Evolutionary conservation across 2,888 invertebrate species (phyloP).

Genomic region (Mongoloraphidia duomilia): DNA sequence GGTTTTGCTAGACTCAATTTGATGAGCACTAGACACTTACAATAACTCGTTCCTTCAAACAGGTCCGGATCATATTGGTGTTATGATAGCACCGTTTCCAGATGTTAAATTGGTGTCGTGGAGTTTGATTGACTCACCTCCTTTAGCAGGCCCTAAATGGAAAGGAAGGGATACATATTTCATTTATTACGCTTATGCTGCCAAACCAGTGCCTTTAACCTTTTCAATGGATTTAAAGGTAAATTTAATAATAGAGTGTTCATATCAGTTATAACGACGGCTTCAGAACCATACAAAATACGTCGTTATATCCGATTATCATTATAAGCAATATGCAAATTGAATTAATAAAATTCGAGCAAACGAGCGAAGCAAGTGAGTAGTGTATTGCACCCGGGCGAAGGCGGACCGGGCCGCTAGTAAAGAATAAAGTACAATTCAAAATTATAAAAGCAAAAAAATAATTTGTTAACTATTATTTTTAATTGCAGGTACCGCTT

Average conservation of each 20-base stretch:
- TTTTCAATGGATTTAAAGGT: constrained; percentile 47
- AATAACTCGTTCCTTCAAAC: constrained; percentile 6
- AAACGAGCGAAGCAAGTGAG: no score
- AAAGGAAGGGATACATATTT: constrained; percentile 47
- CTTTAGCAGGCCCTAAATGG: constrained; percentile 36
- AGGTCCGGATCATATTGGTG: constrained; percentile 55
- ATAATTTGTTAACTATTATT: neutral
- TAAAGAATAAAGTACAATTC: no score
- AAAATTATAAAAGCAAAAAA: no score
- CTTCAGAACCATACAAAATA: no score
- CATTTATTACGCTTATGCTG: constrained; percentile 50
- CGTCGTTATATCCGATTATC: no score
- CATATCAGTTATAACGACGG: no score
- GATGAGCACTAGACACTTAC: neutral
- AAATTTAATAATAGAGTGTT: constrained; percentile 19
- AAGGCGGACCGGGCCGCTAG: no score
- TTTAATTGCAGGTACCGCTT: neutral
- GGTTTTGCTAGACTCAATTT: neutral
- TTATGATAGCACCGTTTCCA: constrained; percentile 44
- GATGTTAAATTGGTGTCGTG: constrained; percentile 40
- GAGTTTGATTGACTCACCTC: constrained; percentile 39
- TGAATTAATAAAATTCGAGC: no score
- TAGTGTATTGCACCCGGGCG: no score
- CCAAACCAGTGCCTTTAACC: constrained; percentile 38
- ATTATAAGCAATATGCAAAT: no score